These are phyloP conservation scores for Corythornis cristatus DNA, from an alignment of 2,113 vertebrate species.

Conservation along the genomic window DNA sequence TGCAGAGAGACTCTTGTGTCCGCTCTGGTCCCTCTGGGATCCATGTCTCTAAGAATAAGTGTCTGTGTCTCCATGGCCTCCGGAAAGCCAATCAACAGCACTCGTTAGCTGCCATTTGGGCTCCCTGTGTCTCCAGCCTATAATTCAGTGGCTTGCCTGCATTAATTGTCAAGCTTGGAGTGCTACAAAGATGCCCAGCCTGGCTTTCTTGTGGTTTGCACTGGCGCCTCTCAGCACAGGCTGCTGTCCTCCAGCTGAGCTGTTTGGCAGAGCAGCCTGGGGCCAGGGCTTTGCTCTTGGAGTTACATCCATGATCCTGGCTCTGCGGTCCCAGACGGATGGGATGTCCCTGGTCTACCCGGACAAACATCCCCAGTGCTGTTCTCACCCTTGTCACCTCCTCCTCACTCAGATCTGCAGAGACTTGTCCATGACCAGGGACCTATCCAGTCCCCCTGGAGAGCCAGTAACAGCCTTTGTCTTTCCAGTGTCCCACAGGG, in stretches of 20 bases:
- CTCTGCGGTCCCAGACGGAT: neutral
- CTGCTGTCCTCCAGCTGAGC: neutral
- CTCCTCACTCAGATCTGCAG: neutral
- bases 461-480: neutral
- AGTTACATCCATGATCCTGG: accelerated
- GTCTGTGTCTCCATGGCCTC: slow-evolving; percentile 67
- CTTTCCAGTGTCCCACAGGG: neutral
- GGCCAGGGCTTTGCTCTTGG: neutral
- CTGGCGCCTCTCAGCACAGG: slow-evolving; percentile 54
- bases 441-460: neutral
- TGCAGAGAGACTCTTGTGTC: neutral
- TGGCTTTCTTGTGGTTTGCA: slow-evolving; percentile 62
- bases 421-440: neutral
- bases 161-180: slow-evolving; percentile 61
- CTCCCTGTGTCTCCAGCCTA: slow-evolving; percentile 62
- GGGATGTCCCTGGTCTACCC: neutral
- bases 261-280: neutral
- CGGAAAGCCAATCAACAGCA: slow-evolving; percentile 56
- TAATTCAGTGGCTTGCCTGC: slow-evolving; percentile 60
- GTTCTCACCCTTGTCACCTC: neutral
- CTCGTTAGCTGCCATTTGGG: slow-evolving; percentile 63
- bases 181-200: slow-evolving; percentile 53
- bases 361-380: accelerated
- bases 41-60: slow-evolving; percentile 61
- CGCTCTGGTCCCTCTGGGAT: neutral